Conservation (phyloP, 1,140 invertebrate genomes). For the Drosophila carrolli region DNA sequence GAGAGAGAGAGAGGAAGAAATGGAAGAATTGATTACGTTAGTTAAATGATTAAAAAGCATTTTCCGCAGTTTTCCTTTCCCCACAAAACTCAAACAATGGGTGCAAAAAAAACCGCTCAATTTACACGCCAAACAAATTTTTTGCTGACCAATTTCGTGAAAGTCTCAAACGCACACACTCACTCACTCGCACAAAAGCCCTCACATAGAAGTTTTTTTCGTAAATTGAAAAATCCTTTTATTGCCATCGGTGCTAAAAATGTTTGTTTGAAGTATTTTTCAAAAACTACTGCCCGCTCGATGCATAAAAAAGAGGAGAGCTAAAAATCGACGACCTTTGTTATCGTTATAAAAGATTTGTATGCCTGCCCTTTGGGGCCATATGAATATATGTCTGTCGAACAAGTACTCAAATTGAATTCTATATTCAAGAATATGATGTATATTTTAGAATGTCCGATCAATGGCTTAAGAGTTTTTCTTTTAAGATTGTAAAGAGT, state of each 20-base stretch:
- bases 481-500: too few relatives aligned
- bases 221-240: constrained; percentile 43
- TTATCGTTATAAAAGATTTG: not conserved
- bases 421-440: too few relatives aligned
- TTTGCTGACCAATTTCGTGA: constrained; percentile 55
- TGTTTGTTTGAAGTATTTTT: constrained; percentile 32
- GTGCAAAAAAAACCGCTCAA: constrained; percentile 31
- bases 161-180: constrained; percentile 11
- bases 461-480: too few relatives aligned
- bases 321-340: not conserved
- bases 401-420: not conserved
- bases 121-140: constrained; percentile 29
- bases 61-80: constrained; percentile 21
- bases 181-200: not conserved
- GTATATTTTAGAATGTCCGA: too few relatives aligned
- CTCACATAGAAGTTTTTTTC: constrained; percentile 21
- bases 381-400: not conserved
- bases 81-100: constrained; percentile 15
- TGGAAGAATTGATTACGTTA: constrained; percentile 72
- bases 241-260: constrained; percentile 25
- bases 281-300: constrained; percentile 8
- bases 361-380: not conserved
- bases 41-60: constrained; percentile 59
- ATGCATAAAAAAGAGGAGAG: constrained; percentile 2
- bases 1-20: constrained; percentile 22